A percentile compares a stretch with the other conserved stretches of the same genome.
Evolutionary conservation across 2,888 invertebrate species (phyloP).

Genomic region (Erannis defoliaria): DNA sequence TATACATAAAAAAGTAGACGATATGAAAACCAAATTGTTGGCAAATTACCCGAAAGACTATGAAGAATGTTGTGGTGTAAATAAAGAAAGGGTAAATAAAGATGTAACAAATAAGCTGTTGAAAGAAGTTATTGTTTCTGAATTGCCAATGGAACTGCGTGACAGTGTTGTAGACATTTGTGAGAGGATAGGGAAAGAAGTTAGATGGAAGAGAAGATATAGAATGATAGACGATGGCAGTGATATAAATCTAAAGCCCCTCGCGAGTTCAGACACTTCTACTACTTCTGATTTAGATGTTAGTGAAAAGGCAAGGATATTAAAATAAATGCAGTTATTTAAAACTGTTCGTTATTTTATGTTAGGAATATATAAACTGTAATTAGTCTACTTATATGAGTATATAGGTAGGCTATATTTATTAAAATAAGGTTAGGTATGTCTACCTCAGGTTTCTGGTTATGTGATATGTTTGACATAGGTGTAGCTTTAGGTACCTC

Average conservation of each 20-base stretch:
- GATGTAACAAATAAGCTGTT: slow-evolving; percentile 62
- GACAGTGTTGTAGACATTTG: slow-evolving; percentile 65
- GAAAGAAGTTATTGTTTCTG: slow-evolving; percentile 67
- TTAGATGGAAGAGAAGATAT: slow-evolving; percentile 62
- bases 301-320: slow-evolving; percentile 27
- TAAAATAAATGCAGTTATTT: slow-evolving; percentile 21
- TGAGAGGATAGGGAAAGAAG: slow-evolving; percentile 60
- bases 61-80: background rate
- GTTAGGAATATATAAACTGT: background rate
- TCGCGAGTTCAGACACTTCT: slow-evolving; percentile 29
- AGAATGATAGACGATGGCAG: slow-evolving; percentile 52
- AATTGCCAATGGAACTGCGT: slow-evolving; percentile 68
- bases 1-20: slow-evolving; percentile 40
- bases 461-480: too few species aligned
- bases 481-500: too few species aligned
- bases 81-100: slow-evolving; percentile 41
- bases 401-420: too few species aligned
- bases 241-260: slow-evolving; percentile 30
- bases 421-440: too few species aligned
- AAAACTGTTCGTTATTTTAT: background rate
- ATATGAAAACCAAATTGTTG: slow-evolving; percentile 42
- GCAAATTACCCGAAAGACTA: slow-evolving; percentile 18
- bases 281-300: slow-evolving; percentile 35
- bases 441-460: too few species aligned
- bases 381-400: too few species aligned